phyloP scores from a whole-genome alignment of 2,797 vertebrate genomes.

The Periophthalmus magnuspinnatus region DNA sequence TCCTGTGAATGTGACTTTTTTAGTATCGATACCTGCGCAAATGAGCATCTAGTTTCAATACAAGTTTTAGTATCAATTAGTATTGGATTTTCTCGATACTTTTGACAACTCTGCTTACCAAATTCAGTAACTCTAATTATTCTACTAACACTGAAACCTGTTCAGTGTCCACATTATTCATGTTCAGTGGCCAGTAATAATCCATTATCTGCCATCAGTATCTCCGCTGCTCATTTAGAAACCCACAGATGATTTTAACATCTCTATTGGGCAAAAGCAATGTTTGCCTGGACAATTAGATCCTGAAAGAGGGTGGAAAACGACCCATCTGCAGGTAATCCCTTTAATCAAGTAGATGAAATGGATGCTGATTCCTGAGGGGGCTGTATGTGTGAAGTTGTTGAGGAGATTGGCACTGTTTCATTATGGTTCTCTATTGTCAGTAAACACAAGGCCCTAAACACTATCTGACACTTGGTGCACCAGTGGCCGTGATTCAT shows the following conservation, averaged over 20 bases:
- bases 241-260: conserved; percentile 9
- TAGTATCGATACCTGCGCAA: too few species aligned
- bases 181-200: not conserved
- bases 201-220: not conserved
- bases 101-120: too few species aligned
- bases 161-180: not conserved
- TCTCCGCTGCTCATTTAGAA: not conserved
- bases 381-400: conserved; percentile 20
- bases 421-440: conserved; percentile 22
- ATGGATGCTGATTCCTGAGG: conserved; percentile 50
- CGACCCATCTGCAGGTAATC: conserved; percentile 57
- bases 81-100: too few species aligned
- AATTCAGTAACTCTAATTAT: too few species aligned
- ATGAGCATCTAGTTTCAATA: too few species aligned
- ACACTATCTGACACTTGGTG: conserved; percentile 15
- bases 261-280: conserved; percentile 11
- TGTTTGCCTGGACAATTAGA: conserved; percentile 38
- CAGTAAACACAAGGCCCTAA: conserved; percentile 17
- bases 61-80: too few species aligned
- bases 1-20: too few species aligned
- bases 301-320: conserved; percentile 29
- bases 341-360: conserved; percentile 57
- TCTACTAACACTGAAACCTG: not conserved
- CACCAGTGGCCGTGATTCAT: not conserved
- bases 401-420: conserved; percentile 20